Base-by-base conservation (phyloP, 2,797 vertebrate species). In the Poeciliopsis presidionis region DNA sequence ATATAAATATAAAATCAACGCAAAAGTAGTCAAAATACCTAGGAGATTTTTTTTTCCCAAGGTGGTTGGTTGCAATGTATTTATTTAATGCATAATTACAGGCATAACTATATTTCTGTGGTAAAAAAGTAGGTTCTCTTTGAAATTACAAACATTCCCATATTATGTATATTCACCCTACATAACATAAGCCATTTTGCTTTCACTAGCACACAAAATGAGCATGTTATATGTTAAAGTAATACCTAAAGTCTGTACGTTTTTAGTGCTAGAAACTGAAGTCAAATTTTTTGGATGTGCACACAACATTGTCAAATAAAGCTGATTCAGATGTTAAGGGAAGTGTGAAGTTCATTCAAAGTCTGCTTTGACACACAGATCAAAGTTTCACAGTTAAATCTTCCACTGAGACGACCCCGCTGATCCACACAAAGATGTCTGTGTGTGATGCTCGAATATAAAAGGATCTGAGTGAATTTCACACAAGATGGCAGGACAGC, bases 401-500 rank as follows among this genome's bases (percentile, higher is more conserved):
- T 63, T 7, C 14, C 14, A 33, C 28, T 63, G 59, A 61, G 30
- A 33, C 36, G 30, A 33, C 16, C 14, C 59, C 30, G 4, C 59
- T 36, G 59, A 36, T 20, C 30, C 59, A 63, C 59, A 36, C 59
- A 63, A 33, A 18, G 59, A 36, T 63, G 51, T 63, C 30, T 33
- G 16, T 36, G 61, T 63, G 30, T 55, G 71, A 8, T 36, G 46
- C 53, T 45, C 41, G 53, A 14, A 20, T 25, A 65, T 18, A 57
- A 51, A 70, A 67, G 18, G 41, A 36, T 71, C 28, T 72, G 76
- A 75, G 0, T 6, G 12, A 12, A 79, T 41, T 80, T 79, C 43
- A 78, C 89, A 78, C 55, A 55, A 92, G 86, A 77, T 79, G 90
- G 85, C 90, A 87, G 85, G 71, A 83, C 77, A 75, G 84, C 53